Evolutionary conservation across 2,888 invertebrate species (phyloP).

Genomic region (Polydrusus cervinus): DNA sequence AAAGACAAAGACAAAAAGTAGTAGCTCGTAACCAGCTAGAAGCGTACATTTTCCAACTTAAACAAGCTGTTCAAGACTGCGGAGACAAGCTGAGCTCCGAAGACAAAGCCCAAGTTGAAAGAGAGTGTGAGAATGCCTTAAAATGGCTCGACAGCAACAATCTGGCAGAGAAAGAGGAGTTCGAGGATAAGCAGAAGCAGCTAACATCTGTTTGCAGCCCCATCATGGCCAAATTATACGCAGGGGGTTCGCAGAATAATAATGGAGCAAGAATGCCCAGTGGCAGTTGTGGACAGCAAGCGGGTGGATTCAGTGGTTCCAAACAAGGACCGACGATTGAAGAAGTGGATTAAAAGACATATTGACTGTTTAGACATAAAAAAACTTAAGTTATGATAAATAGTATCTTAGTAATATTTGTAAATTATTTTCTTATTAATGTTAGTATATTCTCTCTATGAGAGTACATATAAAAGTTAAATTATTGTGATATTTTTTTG

Average conservation of each 20-base stretch:
- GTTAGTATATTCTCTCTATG: too few species aligned
- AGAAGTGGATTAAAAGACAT: slow-evolving; percentile 64
- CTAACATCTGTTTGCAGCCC: slow-evolving; percentile 71
- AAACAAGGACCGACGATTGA: slow-evolving; percentile 66
- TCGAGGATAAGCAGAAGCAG: slow-evolving; percentile 76
- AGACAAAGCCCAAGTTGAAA: slow-evolving; percentile 69
- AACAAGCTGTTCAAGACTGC: slow-evolving; percentile 79
- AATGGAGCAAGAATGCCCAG: slow-evolving; percentile 31
- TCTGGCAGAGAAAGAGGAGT: slow-evolving; percentile 79
- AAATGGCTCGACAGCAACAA: slow-evolving; percentile 82
- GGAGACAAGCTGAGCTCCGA: slow-evolving; percentile 77
- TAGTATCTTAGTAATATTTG: too few species aligned
- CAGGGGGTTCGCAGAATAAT: slow-evolving; percentile 41
- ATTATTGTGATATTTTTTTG: too few species aligned
- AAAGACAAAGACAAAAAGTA: slow-evolving; percentile 79
- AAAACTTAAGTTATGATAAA: too few species aligned
- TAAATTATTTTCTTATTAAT: too few species aligned
- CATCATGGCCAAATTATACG: slow-evolving; percentile 76
- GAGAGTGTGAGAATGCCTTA: slow-evolving; percentile 76
- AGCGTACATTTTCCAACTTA: slow-evolving; percentile 80
- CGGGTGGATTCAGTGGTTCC: slow-evolving; percentile 41
- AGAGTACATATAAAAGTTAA: too few species aligned
- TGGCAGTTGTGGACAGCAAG: slow-evolving; percentile 58
- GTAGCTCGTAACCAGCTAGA: slow-evolving; percentile 82
- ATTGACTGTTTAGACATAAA: too few species aligned